Base-by-base conservation (phyloP, 2,888 invertebrate species). In the Trichopoda pennipes region DNA sequence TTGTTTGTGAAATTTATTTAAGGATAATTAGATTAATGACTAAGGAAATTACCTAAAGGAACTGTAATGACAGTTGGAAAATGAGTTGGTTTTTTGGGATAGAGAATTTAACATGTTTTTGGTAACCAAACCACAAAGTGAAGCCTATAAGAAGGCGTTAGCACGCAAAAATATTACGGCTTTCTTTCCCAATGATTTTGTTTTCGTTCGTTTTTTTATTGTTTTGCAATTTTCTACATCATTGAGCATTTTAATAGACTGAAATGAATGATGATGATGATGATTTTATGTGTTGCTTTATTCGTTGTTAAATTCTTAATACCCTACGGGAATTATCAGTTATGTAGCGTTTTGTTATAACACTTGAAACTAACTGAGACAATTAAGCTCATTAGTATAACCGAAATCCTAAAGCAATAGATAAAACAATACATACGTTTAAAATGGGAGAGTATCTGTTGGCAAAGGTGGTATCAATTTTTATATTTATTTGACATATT, bases 21-120 rank as follows among this genome's bases (percentile, higher is more conserved):
- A 21, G 17, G 58, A 44, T 63, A 76, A 70, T 80, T 75, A 72
- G 60, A 55, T 75, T 75, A 60, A 76, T 76, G 75, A 72, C 72
- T 76, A 72, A 70, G 58, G 56, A 75, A 80, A 75, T 64, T 58
- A 63, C 38, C 69, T 80, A 17, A 72, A 68, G 19, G 19, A 66
- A 79, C 23, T 19, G 17, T 64, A 60, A 80, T 80, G 70, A 61
- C 60, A 66, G 58, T 55, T 66, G 58, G 16, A 38, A 42, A 69
- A 68, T 32, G 47, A 42, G 6, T 17, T 17, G 17, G 17, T 58
- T 60, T 51, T 42, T 23, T 14, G 0, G 7, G 8, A 23, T 14
- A 3, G 17, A 23, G 19, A 49, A 32, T 61, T 32, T 14, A 60
- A 60, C 51, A 58, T 44, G 16, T 53, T 63, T 21, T 8, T n/a